Evolutionary conservation across 2,797 vertebrate genomes (phyloP).

Genomic region (Neomorphus geoffroyi): DNA sequence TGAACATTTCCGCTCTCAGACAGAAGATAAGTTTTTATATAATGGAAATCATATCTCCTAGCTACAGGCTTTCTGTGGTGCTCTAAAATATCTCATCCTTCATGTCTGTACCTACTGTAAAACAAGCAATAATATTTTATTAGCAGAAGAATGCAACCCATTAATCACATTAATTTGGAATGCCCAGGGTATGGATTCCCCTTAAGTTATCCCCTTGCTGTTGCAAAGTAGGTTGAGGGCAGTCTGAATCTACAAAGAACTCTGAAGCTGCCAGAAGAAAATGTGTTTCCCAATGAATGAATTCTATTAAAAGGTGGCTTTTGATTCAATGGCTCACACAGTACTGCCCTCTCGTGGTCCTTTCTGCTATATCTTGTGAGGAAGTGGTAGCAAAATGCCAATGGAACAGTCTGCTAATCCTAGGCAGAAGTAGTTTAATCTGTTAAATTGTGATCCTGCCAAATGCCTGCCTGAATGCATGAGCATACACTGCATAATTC

Average conservation of each 20-base stretch:
- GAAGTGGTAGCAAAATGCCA: background rate
- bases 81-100: background rate
- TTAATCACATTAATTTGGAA: background rate
- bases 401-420: background rate
- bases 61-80: background rate
- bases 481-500: background rate
- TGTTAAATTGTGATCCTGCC: background rate
- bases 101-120: background rate
- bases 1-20: background rate
- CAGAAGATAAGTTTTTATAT: background rate
- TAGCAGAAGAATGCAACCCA: background rate
- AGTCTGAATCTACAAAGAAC: background rate
- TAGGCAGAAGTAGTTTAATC: background rate
- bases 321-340: background rate
- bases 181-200: background rate
- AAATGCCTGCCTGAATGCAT: background rate
- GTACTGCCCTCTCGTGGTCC: slow-evolving; percentile 73
- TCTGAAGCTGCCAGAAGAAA: background rate
- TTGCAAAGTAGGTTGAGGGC: background rate
- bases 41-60: no score
- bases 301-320: fast-evolving
- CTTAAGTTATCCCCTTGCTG: background rate
- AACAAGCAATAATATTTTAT: background rate
- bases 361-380: background rate
- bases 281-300: background rate